Conservation (phyloP, 2,113 vertebrate genomes). For the Anoplopoma fimbria region DNA sequence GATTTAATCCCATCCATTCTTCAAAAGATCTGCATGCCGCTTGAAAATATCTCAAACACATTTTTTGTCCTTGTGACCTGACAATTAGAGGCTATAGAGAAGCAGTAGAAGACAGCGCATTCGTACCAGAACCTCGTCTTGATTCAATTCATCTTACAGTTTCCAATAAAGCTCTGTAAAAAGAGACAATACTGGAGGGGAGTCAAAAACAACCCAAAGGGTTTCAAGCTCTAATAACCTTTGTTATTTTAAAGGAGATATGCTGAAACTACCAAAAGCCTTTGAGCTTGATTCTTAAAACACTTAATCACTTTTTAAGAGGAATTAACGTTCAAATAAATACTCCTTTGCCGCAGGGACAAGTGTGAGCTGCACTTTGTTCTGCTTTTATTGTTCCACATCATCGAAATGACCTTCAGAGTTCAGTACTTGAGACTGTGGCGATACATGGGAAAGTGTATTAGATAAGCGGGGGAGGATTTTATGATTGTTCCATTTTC, state of each 20-base stretch:
- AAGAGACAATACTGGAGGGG: conserved; percentile 1
- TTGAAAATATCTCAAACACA: not conserved
- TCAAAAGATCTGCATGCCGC: not conserved
- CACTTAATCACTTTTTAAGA: conserved; percentile 36
- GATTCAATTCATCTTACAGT: conserved; percentile 15
- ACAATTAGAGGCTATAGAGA: not conserved
- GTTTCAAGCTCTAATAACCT: conserved; percentile 42
- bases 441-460: conserved; percentile 29
- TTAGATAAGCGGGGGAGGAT: conserved; percentile 34
- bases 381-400: conserved; percentile 31
- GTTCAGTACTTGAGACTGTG: conserved; percentile 14
- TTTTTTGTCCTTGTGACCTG: not conserved
- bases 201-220: conserved; percentile 41
- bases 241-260: conserved; percentile 30
- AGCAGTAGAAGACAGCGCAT: not conserved
- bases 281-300: conserved; percentile 28
- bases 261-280: conserved; percentile 18
- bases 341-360: conserved; percentile 5
- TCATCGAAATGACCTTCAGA: conserved; percentile 47
- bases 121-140: not conserved
- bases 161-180: conserved; percentile 23
- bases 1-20: not conserved
- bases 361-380: conserved; percentile 14
- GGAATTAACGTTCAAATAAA: conserved; percentile 42
- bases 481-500: conserved; percentile 60